Evolutionary conservation across 2,888 invertebrate species (phyloP), one percentile per base, ranked within the genome.

Genomic region (Tuberolachnus salignus): DNA sequence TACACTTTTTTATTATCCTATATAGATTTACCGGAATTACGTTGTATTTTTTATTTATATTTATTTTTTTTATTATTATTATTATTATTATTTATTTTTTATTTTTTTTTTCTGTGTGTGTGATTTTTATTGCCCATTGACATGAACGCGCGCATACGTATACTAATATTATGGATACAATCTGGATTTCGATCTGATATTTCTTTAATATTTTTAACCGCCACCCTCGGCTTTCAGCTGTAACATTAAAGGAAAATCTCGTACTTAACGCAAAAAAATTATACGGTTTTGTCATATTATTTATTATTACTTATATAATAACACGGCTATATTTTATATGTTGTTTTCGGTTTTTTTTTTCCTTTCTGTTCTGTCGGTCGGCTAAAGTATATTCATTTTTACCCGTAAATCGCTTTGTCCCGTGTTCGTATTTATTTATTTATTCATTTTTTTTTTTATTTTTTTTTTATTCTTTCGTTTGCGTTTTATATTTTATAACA

Each of bases 101-200:
- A 4, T 34, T 34, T 4, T 6, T 34, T 34, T 34, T 34, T 19
- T 11, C 26, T 49, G 46, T 59, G 26, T 23, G 57, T 59, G 34
- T 59, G 46, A 26, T 69, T 75, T 75, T 78, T 78, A 78, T 78
- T 67, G 67, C 66, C 16, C 59, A 14, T 67, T 67, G 75, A 78
- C 75, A 78, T 78, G 75, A 67, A 67, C 16, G 13, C 53, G 34
- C 26, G 46, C 59, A 26, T 9, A 57, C 51, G 11, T 51, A 26
- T 51, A 51, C 16, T 34, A 34, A 34, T 34, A 57, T 13, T 21
- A 19, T 11, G 21, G 19, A 19, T 19, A 51, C 19, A 63, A 46
- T 61, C 51, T 10, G 44, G 34, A 44, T 75, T 55, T 26, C 4
- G 19, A 75, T 75, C 75, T 66, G 64, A 66, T 66, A 66, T 34